Evolutionary conservation across 2,888 invertebrate species (phyloP).

Genomic region (Lordiphosa fenestrarum): DNA sequence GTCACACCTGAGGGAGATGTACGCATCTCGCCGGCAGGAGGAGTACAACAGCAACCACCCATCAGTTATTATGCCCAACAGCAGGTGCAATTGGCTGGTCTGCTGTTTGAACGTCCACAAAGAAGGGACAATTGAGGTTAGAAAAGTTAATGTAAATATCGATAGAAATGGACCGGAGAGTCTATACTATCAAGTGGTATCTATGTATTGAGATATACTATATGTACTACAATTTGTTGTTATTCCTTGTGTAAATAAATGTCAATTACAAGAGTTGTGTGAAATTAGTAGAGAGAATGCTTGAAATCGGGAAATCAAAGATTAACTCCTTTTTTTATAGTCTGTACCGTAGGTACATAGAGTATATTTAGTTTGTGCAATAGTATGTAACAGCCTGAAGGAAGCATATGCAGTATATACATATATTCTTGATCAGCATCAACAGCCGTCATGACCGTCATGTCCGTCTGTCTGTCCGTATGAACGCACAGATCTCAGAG

Average conservation of each 20-base stretch:
- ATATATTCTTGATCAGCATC: too few species aligned
- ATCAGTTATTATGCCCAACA: constrained; percentile 50
- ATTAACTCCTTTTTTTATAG: too few species aligned
- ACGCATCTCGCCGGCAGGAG: constrained; percentile 15
- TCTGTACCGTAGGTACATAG: too few species aligned
- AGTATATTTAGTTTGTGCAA: too few species aligned
- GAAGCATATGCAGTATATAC: too few species aligned
- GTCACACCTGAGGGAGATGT: constrained; percentile 75
- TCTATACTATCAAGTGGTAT: background rate
- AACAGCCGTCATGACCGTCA: too few species aligned
- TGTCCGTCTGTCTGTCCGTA: too few species aligned
- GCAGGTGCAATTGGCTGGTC: constrained; percentile 50
- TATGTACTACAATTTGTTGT: constrained; percentile 23
- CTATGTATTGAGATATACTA: background rate
- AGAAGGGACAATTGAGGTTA: constrained; percentile 2
- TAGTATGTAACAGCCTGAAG: too few species aligned
- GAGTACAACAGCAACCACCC: constrained; percentile 27
- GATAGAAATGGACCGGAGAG: too few species aligned
- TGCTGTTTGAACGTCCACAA: constrained; percentile 47
- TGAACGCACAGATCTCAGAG: too few species aligned
- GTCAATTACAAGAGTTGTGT: background rate
- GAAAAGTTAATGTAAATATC: background rate
- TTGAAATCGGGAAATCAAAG: background rate
- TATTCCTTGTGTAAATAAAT: constrained; percentile 33
- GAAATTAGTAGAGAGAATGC: background rate